Conservation (phyloP, 2,113 vertebrate species). For the Hyperoodon ampullatus region DNA sequence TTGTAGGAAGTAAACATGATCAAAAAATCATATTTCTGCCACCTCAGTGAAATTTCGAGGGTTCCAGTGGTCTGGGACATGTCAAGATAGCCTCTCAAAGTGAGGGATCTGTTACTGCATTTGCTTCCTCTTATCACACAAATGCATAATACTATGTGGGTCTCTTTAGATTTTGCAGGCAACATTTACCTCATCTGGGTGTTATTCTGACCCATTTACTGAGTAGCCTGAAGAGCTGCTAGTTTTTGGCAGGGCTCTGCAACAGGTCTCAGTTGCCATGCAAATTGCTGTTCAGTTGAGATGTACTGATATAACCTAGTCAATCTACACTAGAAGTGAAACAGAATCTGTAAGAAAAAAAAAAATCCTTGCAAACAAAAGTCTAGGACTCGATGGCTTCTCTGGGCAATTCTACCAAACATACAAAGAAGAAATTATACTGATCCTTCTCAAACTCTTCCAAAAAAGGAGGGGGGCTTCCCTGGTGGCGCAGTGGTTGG, state of each 20-base stretch:
- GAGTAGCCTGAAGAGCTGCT: constrained; percentile 1
- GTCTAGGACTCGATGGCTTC: no score
- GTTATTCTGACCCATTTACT: neutral
- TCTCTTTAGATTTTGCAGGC: neutral
- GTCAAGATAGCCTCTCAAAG: neutral
- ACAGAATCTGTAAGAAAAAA: no score
- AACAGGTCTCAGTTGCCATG: neutral
- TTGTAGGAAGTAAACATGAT: neutral
- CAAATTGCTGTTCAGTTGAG: neutral
- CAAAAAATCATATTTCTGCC: neutral
- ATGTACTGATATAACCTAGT: neutral
- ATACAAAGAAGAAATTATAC: no score
- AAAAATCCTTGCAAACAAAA: no score
- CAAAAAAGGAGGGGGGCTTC: no score
- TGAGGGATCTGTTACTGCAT: neutral
- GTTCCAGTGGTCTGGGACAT: neutral
- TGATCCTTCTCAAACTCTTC: no score
- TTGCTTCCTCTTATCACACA: neutral
- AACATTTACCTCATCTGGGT: neutral
- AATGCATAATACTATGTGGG: neutral
- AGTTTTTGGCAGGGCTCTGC: neutral
- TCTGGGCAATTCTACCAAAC: no score
- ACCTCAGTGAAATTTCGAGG: neutral
- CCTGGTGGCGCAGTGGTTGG: no score
- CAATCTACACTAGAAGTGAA: no score